Conservation (phyloP, 1,140 invertebrate genomes). For the Physella acuta region DNA sequence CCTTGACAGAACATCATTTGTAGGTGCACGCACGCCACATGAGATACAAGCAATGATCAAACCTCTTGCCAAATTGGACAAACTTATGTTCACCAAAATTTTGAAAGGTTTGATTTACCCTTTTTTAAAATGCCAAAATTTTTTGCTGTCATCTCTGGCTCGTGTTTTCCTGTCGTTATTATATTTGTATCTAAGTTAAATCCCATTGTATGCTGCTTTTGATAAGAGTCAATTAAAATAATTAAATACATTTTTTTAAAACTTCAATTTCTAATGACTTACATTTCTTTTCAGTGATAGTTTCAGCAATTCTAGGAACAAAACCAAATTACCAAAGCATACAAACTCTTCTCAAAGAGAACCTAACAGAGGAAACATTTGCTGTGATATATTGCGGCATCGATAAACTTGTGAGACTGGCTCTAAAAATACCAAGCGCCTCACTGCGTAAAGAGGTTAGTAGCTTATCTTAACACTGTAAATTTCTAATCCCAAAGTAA, state of each 20-base stretch:
- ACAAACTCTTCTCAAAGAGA: constrained; percentile 39
- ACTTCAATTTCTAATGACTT: no score
- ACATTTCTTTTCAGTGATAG: constrained; percentile 45
- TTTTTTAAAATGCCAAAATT: not conserved
- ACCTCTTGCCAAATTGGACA: constrained; percentile 41
- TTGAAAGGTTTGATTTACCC: constrained; percentile 38
- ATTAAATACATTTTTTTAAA: no score
- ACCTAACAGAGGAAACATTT: constrained; percentile 43
- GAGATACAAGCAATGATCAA: constrained; percentile 45
- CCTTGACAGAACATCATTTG: constrained; percentile 44
- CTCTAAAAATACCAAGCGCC: constrained; percentile 37
- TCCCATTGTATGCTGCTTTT: no score
- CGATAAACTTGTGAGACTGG: constrained; percentile 37
- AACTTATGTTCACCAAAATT: constrained; percentile 43
- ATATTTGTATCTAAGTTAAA: no score
- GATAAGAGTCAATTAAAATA: no score
- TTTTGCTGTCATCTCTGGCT: not conserved
- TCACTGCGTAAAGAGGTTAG: constrained; percentile 50
- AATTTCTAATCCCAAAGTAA: no score
- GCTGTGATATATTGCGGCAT: constrained; percentile 43
- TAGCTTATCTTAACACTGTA: no score
- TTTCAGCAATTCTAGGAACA: constrained; percentile 42
- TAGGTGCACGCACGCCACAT: constrained; percentile 40
- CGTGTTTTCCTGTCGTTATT: not conserved
- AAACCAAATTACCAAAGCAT: constrained; percentile 34